Percentiles rank a stretch among this genome's conserved stretches.
phyloP scores from a whole-genome alignment of 1,140 invertebrate species.

The Lepidurus packardi region DNA sequence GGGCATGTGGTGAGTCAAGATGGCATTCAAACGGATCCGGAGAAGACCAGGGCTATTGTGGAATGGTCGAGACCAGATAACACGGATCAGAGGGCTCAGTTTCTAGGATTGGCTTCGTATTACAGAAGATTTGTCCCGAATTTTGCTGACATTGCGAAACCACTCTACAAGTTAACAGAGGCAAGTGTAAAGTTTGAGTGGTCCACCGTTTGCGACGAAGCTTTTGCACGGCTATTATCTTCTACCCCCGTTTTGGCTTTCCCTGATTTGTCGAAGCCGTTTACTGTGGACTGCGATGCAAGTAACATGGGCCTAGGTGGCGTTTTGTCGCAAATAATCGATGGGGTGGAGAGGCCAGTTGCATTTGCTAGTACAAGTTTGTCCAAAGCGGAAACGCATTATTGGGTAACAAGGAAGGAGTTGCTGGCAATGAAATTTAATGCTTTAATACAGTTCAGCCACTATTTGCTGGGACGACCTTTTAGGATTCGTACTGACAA shows the following conservation, averaged over 20 bases:
- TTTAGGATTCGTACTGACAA: conserved; percentile 48
- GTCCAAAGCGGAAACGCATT: too few species aligned
- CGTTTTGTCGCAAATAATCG: conserved; percentile 23
- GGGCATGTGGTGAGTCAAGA: conserved; percentile 42
- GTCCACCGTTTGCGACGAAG: conserved; percentile 7
- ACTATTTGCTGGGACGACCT: conserved; percentile 47
- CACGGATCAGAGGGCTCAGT: conserved; percentile 37
- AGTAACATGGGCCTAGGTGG: too few species aligned
- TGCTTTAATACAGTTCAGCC: conserved; percentile 41
- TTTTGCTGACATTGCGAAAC: too few species aligned
- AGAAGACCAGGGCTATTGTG: too few species aligned
- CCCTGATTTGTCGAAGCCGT: too few species aligned
- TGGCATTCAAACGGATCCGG: conserved; percentile 42
- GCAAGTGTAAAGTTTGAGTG: conserved; percentile 36
- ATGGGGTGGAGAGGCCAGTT: conserved; percentile 42
- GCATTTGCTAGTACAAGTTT: conserved; percentile 46
- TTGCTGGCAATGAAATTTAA: too few species aligned
- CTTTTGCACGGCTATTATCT: conserved; percentile 25
- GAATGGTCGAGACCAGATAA: conserved; percentile 36
- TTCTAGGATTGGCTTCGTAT: too few species aligned
- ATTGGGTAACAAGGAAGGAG: too few species aligned
- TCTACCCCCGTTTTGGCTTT: too few species aligned
- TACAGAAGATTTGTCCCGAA: too few species aligned
- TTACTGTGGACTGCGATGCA: too few species aligned
- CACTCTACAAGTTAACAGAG: too few species aligned